These are phyloP conservation scores for Melitaea athalia DNA, from an alignment of 2,888 invertebrate species.

Conservation along the genomic window DNA sequence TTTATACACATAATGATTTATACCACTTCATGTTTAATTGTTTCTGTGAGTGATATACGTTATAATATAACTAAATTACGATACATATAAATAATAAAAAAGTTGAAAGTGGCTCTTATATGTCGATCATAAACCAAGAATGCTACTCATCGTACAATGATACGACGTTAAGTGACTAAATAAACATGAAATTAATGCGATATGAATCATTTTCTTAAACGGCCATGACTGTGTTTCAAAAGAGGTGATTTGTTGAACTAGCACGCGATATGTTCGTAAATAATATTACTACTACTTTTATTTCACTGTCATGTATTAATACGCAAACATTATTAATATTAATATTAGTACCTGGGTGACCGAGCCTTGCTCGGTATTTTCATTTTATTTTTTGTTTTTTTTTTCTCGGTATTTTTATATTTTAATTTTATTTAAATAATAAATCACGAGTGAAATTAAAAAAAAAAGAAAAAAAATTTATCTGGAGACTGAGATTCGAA, in stretches of 20 bases:
- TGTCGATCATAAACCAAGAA: conserved; percentile 22
- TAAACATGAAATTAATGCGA: conserved; percentile 27
- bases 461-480: too few relatives aligned
- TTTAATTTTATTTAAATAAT: too few relatives aligned
- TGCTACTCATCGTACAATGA: conserved; percentile 18
- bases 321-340: neutral
- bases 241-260: neutral
- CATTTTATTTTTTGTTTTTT: too few relatives aligned
- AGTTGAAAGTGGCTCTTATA: neutral
- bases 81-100: neutral
- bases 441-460: too few relatives aligned
- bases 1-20: too few relatives aligned
- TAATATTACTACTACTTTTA: neutral
- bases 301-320: neutral
- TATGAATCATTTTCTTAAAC: conserved; percentile 33
- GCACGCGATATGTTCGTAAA: too few relatives aligned
- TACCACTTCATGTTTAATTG: too few relatives aligned
- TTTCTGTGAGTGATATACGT: neutral
- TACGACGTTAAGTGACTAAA: conserved; percentile 31
- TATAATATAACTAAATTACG: neutral
- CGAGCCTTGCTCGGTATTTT: too few relatives aligned
- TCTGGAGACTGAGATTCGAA: too few relatives aligned
- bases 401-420: too few relatives aligned
- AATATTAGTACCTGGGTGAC: too few relatives aligned
- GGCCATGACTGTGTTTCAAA: conserved; percentile 9